Evolutionary conservation across 2,797 vertebrate species (phyloP).

Genomic region (Ptychobarbus kaznakovi): DNA sequence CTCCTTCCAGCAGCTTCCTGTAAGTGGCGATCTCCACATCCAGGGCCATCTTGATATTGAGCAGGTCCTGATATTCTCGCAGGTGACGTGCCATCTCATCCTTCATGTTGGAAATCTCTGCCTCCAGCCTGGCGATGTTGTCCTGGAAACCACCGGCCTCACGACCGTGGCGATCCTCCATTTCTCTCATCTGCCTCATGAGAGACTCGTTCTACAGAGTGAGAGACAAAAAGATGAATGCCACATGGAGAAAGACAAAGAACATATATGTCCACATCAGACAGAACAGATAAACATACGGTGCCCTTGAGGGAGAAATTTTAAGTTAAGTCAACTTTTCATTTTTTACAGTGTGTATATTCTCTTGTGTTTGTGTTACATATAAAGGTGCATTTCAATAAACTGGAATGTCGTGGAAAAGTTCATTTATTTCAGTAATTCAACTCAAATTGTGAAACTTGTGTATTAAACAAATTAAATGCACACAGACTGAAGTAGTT

Average conservation of each 20-base stretch:
- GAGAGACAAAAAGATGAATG: not conserved
- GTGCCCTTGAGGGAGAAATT: conserved; percentile 94
- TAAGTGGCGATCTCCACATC: conserved; percentile 96
- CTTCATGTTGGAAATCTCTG: conserved; percentile 92
- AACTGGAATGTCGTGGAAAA: too few species aligned
- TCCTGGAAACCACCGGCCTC: conserved; percentile 88
- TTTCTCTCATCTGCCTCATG: conserved; percentile 90
- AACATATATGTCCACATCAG: not conserved
- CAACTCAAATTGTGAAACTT: too few species aligned
- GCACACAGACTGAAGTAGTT: too few species aligned
- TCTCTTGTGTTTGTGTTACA: too few species aligned
- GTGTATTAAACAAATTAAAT: too few species aligned
- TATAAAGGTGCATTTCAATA: too few species aligned
- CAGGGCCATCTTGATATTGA: conserved; percentile 96
- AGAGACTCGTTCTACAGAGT: conserved; percentile 85
- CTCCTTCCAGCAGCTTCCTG: conserved; percentile 95
- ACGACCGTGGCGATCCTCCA: conserved; percentile 89
- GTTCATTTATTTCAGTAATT: too few species aligned
- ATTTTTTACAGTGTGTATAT: too few species aligned
- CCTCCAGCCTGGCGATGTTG: conserved; percentile 85
- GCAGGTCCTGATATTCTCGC: conserved; percentile 94
- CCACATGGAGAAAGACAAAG: not conserved
- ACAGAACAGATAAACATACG: conserved; percentile 72
- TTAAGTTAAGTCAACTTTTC: too few species aligned
- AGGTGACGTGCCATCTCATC: conserved; percentile 96